Conservation (phyloP, 1,140 invertebrate species). For the Tyrophagus putrescentiae region DNA sequence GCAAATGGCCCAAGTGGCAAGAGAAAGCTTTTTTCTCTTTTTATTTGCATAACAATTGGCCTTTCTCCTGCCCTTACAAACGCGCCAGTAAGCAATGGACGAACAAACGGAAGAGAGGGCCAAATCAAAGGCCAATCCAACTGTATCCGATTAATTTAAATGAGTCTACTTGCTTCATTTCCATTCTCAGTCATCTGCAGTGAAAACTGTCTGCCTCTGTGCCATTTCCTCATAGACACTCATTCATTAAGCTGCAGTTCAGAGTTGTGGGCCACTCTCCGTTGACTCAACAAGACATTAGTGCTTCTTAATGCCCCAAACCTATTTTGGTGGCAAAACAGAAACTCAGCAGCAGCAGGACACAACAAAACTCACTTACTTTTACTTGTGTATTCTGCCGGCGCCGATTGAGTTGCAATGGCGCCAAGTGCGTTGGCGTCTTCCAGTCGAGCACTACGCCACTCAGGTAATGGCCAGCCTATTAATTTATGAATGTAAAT, state of each 20-base stretch:
- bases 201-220: no score
- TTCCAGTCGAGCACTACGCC: no score
- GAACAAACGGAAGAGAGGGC: not conserved
- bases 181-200: no score
- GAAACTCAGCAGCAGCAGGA: no score
- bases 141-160: slow-evolving; percentile 1
- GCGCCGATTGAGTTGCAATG: not conserved
- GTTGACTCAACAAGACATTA: slow-evolving; percentile 13
- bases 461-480: not conserved
- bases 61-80: not conserved
- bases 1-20: no score
- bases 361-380: no score
- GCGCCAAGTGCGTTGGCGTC: slow-evolving; percentile 1
- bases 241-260: no score
- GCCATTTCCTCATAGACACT: not conserved
- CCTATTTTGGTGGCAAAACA: no score
- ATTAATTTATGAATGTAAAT: slow-evolving; percentile 16
- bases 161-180: not conserved
- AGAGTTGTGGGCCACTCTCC: no score
- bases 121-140: not conserved
- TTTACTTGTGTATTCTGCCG: no score
- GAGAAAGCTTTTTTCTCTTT: no score
- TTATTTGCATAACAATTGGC: slow-evolving; percentile 13
- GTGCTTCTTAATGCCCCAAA: not conserved
- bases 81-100: no score